Evolutionary conservation across 2,888 invertebrate genomes (phyloP).

Genomic region (Ypsolopha sequella): DNA sequence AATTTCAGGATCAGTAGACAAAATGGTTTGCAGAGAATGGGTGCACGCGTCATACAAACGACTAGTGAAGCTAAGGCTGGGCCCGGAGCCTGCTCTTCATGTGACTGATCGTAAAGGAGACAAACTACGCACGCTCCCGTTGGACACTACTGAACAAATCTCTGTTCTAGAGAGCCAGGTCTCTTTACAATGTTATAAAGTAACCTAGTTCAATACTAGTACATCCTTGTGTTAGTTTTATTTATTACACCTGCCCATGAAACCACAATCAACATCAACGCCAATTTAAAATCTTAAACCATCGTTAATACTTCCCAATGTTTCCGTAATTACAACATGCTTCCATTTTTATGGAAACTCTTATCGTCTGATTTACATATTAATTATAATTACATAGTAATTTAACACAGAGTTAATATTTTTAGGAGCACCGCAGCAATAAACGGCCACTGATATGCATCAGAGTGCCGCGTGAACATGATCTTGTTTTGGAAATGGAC

Average conservation of each 20-base stretch:
- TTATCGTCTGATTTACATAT: too few relatives aligned
- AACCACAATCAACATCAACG: too few relatives aligned
- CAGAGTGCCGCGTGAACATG: constrained; percentile 89
- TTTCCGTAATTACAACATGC: too few relatives aligned
- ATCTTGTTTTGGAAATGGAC: constrained; percentile 92
- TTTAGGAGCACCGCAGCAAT: constrained; percentile 74
- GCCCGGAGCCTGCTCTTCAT: constrained; percentile 88
- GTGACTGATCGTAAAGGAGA: constrained; percentile 94
- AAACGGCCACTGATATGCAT: constrained; percentile 87
- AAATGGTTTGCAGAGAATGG: constrained; percentile 95
- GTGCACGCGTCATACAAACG: constrained; percentile 92
- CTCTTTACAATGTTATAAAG: constrained; percentile 8
- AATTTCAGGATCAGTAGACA: constrained; percentile 80
- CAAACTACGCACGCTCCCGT: constrained; percentile 84
- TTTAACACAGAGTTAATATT: constrained; percentile 6
- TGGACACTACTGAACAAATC: constrained; percentile 81
- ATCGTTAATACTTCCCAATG: too few relatives aligned
- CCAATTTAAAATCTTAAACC: too few relatives aligned
- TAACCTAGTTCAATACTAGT: too few relatives aligned
- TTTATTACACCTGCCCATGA: too few relatives aligned
- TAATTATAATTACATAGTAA: too few relatives aligned
- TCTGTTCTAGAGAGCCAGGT: constrained; percentile 93
- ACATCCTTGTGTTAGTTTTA: too few relatives aligned
- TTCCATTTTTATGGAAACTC: too few relatives aligned
- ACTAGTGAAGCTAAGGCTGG: constrained; percentile 89